Base-by-base conservation (phyloP, 1,140 invertebrate species). In the Adelges cooleyi region DNA sequence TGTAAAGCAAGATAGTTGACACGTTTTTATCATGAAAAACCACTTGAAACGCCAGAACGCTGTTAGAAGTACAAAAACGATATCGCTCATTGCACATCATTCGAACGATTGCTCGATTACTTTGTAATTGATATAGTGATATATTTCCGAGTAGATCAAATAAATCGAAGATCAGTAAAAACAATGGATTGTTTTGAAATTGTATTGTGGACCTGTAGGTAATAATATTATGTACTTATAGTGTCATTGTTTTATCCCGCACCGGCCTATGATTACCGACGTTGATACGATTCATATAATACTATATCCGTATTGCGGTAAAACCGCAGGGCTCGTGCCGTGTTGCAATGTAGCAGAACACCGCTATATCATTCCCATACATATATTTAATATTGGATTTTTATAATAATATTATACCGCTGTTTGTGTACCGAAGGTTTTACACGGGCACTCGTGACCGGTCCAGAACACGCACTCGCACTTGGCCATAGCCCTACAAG, bases 391-490 rank as follows among this genome's bases (percentile, higher is more conserved):
- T 27, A 42, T 42, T 38, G 11, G 15, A 54, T 38, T 22, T 9
- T 44, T 44, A n/a, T 17, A 3, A 44, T 56, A 56, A 25, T 15
- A 25, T 59, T 59, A 29, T 9, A 48, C 3, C 20, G 20, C 42
- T 17, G 23, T 29, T 17, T 25, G 42, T 29, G 23, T 5, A 46
- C 25, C 18, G 27, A 48, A 23, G 38, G 54, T 27, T 25, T 23
- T 44, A 48, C 25, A 48, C 38, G 25, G 23, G 18, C n/a, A 42
- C 56, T 62, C 56, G 56, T 62, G 56, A 62, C 56, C 40, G 17
- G 40, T 29, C 25, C n/a, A 25, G 20, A 42, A 22, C 54, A 59
- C 54, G 36, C 54, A 25, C 25, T 10, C 18, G n/a, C 38, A 25
- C n/a, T n/a, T n/a, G n/a, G n/a, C n/a, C n/a, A 11, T 44, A 62